Evolutionary conservation across 2,113 vertebrate species (phyloP).

Genomic region (Cathartes aura): DNA sequence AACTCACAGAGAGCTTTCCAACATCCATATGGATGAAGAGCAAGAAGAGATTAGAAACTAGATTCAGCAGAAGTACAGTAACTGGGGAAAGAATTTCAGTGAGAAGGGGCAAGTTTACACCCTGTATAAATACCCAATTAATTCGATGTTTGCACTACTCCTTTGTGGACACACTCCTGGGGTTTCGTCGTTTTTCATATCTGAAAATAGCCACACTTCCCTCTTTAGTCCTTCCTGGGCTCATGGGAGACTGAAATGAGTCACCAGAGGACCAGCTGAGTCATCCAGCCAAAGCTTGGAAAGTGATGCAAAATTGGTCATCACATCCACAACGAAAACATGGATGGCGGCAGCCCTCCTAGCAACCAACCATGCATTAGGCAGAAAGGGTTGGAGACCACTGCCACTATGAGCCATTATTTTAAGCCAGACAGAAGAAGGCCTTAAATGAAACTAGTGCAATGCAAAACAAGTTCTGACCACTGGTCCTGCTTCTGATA

Average conservation of each 20-base stretch:
- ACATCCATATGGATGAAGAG: background rate
- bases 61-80: background rate
- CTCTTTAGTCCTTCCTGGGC: constrained; percentile 21
- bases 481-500: background rate
- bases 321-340: background rate
- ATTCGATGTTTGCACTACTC: background rate
- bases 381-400: background rate
- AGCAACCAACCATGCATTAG: background rate
- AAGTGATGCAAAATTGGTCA: constrained; percentile 12
- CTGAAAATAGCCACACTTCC: background rate
- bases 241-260: constrained; percentile 41
- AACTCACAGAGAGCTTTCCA: background rate
- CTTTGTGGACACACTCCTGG: background rate
- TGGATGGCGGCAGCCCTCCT: background rate
- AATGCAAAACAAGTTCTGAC: background rate
- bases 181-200: background rate
- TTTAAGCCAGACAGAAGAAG: background rate
- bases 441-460: background rate
- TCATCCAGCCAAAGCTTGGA: constrained; percentile 42
- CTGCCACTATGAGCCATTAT: background rate
- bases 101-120: background rate
- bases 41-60: background rate
- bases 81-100: background rate
- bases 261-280: constrained; percentile 40
- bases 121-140: background rate